A percentile compares a stretch with the other conserved stretches of the same genome.
phyloP scores from a whole-genome alignment of 2,888 invertebrate species.

The Lycaena phlaeas region DNA sequence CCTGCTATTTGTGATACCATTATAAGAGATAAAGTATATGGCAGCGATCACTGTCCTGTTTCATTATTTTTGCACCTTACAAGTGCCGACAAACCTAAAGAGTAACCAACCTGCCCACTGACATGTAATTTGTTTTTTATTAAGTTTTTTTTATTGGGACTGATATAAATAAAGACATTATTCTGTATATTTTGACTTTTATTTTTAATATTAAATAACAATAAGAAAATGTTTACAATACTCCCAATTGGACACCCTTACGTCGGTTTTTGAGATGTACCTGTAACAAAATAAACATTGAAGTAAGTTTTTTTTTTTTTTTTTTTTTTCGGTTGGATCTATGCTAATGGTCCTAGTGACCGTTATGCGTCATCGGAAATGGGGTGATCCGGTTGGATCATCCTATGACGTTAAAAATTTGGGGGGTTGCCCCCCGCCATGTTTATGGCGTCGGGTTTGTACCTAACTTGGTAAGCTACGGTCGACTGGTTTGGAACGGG shows the following conservation, averaged over 20 bases:
- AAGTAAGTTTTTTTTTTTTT: neutral
- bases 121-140: neutral
- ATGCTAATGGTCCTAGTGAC: too few species aligned
- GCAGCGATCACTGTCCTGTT: conserved; percentile 98
- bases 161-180: conserved; percentile 9
- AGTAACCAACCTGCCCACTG: too few species aligned
- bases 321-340: too few species aligned
- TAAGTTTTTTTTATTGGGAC: neutral
- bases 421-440: too few species aligned
- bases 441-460: too few species aligned
- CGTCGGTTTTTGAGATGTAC: conserved; percentile 83
- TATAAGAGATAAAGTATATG: conserved; percentile 86
- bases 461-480: too few species aligned
- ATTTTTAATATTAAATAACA: neutral
- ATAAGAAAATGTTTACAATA: neutral
- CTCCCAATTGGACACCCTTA: conserved; percentile 55
- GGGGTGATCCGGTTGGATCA: too few species aligned
- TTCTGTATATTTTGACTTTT: neutral
- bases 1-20: conserved; percentile 87
- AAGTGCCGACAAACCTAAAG: conserved; percentile 58
- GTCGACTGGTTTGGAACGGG: too few species aligned
- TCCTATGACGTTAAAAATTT: too few species aligned
- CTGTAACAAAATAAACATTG: conserved; percentile 32
- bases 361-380: too few species aligned
- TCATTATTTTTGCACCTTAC: conserved; percentile 78